Evolutionary conservation across 2,888 invertebrate species (phyloP).

Genomic region (Mythimna impura): DNA sequence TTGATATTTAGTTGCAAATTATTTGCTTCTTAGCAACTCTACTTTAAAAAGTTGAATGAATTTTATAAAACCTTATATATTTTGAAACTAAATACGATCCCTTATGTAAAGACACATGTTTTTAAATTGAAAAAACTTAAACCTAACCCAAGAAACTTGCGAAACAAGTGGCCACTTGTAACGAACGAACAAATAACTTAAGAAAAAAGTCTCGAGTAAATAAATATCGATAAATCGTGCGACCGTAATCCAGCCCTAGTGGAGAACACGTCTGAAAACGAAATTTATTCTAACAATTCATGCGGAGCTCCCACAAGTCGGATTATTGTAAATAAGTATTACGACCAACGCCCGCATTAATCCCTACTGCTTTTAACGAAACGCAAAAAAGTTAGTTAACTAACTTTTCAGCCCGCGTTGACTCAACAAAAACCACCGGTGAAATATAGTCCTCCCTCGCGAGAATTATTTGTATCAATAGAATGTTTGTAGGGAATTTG

Average conservation of each 20-base stretch:
- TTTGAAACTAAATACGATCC: not conserved
- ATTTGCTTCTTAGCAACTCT: too few species aligned
- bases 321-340: slow-evolving; percentile 90
- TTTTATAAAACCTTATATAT: not conserved
- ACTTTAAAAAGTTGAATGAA: not conserved
- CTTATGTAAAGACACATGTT: slow-evolving; percentile 17
- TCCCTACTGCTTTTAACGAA: slow-evolving; percentile 85
- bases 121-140: slow-evolving; percentile 26
- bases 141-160: slow-evolving; percentile 28
- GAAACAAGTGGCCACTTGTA: slow-evolving; percentile 40
- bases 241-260: slow-evolving; percentile 70
- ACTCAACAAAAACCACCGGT: slow-evolving; percentile 78
- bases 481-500: slow-evolving; percentile 83
- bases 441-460: slow-evolving; percentile 84
- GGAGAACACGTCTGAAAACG: slow-evolving; percentile 77
- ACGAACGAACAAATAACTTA: slow-evolving; percentile 31
- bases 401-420: slow-evolving; percentile 78
- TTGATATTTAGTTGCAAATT: too few species aligned
- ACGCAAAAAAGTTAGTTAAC: slow-evolving; percentile 86
- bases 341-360: slow-evolving; percentile 86
- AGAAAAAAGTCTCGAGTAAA: slow-evolving; percentile 43
- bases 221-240: slow-evolving; percentile 60
- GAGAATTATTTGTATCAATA: slow-evolving; percentile 89
- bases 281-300: slow-evolving; percentile 88
- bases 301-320: slow-evolving; percentile 82